Evolutionary conservation across 2,113 vertebrate species (phyloP).

Genomic region (Xiphophorus maculatus): DNA sequence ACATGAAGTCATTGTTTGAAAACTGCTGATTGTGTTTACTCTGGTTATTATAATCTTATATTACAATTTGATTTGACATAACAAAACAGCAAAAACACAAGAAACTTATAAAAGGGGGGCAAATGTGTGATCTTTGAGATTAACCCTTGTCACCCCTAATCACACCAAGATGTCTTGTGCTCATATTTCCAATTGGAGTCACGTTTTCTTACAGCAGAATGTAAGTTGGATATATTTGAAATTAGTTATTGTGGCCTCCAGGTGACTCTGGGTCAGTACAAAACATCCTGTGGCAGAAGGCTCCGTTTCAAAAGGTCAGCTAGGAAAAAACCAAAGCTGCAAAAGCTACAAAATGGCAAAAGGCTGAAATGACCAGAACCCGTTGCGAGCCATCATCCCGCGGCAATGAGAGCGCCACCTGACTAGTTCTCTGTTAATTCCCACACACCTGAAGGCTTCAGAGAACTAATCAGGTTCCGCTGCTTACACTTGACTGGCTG

Average conservation of each 20-base stretch:
- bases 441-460: background rate
- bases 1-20: background rate
- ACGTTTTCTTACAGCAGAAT: background rate
- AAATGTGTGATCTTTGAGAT: too few species aligned
- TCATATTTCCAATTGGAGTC: background rate
- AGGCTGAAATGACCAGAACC: background rate
- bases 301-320: background rate
- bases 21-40: too few species aligned
- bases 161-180: background rate
- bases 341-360: background rate
- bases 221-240: background rate
- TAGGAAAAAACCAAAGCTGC: background rate
- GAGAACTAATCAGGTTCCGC: conserved; percentile 49
- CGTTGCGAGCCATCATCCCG: conserved; percentile 54
- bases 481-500: conserved; percentile 58
- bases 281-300: background rate
- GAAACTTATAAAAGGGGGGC: too few species aligned
- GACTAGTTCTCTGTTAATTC: too few species aligned
- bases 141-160: too few species aligned
- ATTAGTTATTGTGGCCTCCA: background rate
- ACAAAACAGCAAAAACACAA: too few species aligned
- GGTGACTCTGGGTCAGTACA: background rate
- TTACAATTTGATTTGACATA: too few species aligned
- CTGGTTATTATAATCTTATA: too few species aligned
- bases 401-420: conserved; percentile 43